Percentiles rank a stretch among this genome's conserved stretches.
Evolutionary conservation across 2,113 vertebrate genomes (phyloP).

Genomic region (Ploceus nigricollis): DNA sequence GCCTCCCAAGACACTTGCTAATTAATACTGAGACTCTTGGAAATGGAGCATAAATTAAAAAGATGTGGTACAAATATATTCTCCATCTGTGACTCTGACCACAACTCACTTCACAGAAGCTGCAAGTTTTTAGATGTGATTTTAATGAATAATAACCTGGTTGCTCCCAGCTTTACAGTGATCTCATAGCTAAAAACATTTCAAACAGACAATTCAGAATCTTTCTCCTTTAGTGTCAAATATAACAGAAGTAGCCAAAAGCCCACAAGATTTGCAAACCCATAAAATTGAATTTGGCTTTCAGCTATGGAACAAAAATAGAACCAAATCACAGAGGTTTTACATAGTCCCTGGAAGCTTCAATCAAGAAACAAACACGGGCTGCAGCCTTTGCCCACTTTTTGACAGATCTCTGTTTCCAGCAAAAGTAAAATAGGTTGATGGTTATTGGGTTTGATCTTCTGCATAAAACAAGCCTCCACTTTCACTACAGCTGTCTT

Average conservation of each 20-base stretch:
- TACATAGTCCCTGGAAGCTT: neutral
- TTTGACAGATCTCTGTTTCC: neutral
- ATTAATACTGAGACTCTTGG: neutral
- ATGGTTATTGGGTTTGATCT: neutral
- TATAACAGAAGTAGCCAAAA: conserved; percentile 10
- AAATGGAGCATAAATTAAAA: neutral
- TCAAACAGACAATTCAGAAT: neutral
- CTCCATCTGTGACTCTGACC: neutral
- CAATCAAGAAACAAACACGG: neutral
- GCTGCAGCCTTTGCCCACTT: neutral
- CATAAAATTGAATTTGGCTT: neutral
- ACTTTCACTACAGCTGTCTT: neutral
- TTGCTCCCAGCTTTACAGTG: neutral
- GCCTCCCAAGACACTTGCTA: neutral
- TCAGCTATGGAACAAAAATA: conserved; percentile 18
- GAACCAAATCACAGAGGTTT: conserved; percentile 33
- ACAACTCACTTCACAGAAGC: neutral
- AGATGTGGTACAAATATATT: neutral
- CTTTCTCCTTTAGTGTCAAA: neutral
- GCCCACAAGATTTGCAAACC: neutral
- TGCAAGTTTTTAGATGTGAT: neutral
- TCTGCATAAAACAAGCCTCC: neutral
- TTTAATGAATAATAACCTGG: conserved; percentile 25
- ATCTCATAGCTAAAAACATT: conserved; percentile 20
- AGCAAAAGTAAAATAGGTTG: neutral